A percentile compares a stretch with the other conserved stretches of the same genome.
Conservation (phyloP, 2,888 invertebrate species). For the Torymus tubicola region DNA sequence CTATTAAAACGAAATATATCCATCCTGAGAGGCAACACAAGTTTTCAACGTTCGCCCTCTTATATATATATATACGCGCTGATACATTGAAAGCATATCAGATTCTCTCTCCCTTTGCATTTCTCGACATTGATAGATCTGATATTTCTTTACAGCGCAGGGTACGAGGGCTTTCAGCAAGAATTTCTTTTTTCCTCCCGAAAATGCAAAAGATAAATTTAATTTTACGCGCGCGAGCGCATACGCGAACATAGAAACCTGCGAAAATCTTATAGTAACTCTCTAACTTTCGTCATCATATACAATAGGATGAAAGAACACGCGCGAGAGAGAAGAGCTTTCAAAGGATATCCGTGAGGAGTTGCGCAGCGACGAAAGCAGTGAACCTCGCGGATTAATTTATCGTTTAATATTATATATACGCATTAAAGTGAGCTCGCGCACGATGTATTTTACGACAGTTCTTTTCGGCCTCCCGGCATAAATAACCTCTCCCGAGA, state of each 20-base stretch:
- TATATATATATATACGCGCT: not conserved
- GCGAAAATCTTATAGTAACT: not conserved
- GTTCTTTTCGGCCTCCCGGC: not conserved
- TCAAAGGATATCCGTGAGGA: constrained; percentile 5
- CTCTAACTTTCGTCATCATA: constrained; percentile 16
- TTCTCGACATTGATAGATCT: constrained; percentile 50
- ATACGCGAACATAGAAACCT: not conserved
- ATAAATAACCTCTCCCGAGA: no score
- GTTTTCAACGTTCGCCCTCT: not conserved
- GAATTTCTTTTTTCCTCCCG: not conserved
- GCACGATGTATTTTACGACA: constrained; percentile 6
- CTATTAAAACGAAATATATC: no score
- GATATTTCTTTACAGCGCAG: constrained; percentile 17
- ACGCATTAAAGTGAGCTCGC: constrained; percentile 11
- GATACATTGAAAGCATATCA: constrained; percentile 11
- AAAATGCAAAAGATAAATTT: constrained; percentile 2
- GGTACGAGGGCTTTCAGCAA: not conserved
- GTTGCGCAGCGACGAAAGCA: not conserved
- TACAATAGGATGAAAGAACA: no score
- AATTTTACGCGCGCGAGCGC: no score
- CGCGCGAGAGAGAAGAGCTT: no score
- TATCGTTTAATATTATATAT: constrained; percentile 40
- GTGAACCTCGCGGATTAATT: constrained; percentile 27
- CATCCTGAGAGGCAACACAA: not conserved
- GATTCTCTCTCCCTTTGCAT: constrained; percentile 6